Base-by-base conservation (phyloP, 2,888 invertebrate genomes). In the Autographa pulchrina region DNA sequence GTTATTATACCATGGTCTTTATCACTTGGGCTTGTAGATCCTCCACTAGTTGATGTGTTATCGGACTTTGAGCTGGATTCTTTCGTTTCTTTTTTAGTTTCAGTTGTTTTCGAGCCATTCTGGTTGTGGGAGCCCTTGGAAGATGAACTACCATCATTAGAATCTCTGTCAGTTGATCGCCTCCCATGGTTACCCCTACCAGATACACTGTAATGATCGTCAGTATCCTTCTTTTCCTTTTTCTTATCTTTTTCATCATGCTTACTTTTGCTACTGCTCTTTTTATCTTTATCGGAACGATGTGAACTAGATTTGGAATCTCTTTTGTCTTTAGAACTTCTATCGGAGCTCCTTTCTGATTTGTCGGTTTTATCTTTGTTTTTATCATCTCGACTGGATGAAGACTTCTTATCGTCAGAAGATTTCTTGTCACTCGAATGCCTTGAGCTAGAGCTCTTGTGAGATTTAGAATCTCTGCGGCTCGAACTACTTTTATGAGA, bases 151-250 rank as follows among this genome's bases (percentile, higher is more conserved):
- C 97, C 98, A 88, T 98, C 98, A 82, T 98, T 98, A 0, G 98
- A 98, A 92, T 98, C 98, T 75, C 97, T 96, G 82, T 98, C 98
- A 0, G 98, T 97, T 0, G 98, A 98, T 63, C 98, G 96, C 9
- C 98, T 96, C 79, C 96, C 96, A 66, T 96, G 96, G 58, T 96
- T 96, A 14, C 96, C 96, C 85, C 97, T 97, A 0, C 96, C 96
- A 52, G 97, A 97, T 7, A 97, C 93, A 82, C 97, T 97, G 71
- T 97, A 97, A 87, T 98, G 98, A 90, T 98, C 98, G 86, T 98
- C 98, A 69, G 95, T 96, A 3, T 96, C 92, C 86, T 97, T 96
- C 84, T 96, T 96, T 31, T 91, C 92, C 67, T 95, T 93, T 80
- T 96, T 96, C 70, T 95, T 95, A 43, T 91, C 92, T 88, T 96